A percentile compares a stretch with the other conserved stretches of the same genome.
Evolutionary conservation across 1,140 invertebrate species (phyloP).

Genomic region (Oncopodura yosiiana): DNA sequence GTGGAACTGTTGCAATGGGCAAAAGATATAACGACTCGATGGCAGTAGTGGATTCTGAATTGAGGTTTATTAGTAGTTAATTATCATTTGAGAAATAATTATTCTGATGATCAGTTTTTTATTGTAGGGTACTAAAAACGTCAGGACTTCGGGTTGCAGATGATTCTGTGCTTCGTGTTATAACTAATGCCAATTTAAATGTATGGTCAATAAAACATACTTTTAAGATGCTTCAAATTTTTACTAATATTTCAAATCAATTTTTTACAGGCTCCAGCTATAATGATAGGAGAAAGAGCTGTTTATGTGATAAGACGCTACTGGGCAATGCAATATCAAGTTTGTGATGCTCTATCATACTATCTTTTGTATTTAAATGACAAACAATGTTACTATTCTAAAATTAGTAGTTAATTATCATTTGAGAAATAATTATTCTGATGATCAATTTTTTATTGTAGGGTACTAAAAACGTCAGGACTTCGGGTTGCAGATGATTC

Average conservation of each 20-base stretch:
- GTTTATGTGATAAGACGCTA: background rate
- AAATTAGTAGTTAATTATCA: too few relatives aligned
- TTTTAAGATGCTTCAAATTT: slow-evolving; percentile 34
- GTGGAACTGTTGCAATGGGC: slow-evolving; percentile 80
- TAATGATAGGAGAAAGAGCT: background rate
- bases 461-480: slow-evolving; percentile 18
- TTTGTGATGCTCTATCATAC: slow-evolving; percentile 25
- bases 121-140: slow-evolving; percentile 36
- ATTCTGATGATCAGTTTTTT: background rate
- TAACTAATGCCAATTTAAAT: slow-evolving; percentile 38
- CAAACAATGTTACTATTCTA: background rate
- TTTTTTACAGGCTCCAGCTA: too few relatives aligned
- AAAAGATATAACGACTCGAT: slow-evolving; percentile 46
- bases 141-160: slow-evolving; percentile 39
- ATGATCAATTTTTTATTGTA: too few relatives aligned
- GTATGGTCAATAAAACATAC: slow-evolving; percentile 38
- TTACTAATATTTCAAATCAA: too few relatives aligned
- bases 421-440: too few relatives aligned
- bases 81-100: background rate
- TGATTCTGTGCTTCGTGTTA: slow-evolving; percentile 39
- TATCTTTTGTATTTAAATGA: too few relatives aligned
- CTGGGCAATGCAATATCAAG: background rate
- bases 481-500: slow-evolving; percentile 23
- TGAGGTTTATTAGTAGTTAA: slow-evolving; percentile 34
- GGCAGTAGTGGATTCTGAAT: slow-evolving; percentile 40